Conservation (phyloP, 2,888 invertebrate genomes). For the Scaptomyza tumidula region DNA sequence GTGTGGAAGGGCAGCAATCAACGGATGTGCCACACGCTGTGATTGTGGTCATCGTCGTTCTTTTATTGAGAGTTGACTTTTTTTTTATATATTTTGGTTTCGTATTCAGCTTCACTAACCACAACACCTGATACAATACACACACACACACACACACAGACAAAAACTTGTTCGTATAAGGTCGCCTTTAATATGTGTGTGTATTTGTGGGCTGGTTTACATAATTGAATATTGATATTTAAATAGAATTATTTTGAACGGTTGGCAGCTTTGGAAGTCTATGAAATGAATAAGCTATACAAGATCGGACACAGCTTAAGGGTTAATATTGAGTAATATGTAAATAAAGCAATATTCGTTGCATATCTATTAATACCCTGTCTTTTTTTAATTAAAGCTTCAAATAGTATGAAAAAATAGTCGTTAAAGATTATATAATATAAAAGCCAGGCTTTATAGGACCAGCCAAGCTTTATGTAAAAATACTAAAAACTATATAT, state of each 20-base stretch:
- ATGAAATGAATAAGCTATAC: neutral
- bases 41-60: slow-evolving; percentile 63
- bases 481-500: too few relatives aligned
- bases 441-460: neutral
- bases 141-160: neutral
- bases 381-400: too few relatives aligned
- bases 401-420: neutral
- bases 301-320: neutral
- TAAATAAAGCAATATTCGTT: neutral
- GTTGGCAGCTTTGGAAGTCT: neutral
- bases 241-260: slow-evolving; percentile 31
- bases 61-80: slow-evolving; percentile 47
- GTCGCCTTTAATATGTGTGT: neutral
- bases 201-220: slow-evolving; percentile 1
- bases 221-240: slow-evolving; percentile 46
- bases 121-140: slow-evolving; percentile 35
- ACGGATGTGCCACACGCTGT: slow-evolving; percentile 64
- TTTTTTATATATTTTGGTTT: slow-evolving; percentile 4
- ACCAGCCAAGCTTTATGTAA: too few relatives aligned
- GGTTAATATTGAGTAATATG: neutral
- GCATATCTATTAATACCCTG: neutral
- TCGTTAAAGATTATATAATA: neutral
- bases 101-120: slow-evolving; percentile 16
- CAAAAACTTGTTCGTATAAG: neutral
- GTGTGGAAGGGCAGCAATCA: slow-evolving; percentile 15